Conservation (phyloP, 2,113 vertebrate genomes). For the Leucopsar rothschildi region DNA sequence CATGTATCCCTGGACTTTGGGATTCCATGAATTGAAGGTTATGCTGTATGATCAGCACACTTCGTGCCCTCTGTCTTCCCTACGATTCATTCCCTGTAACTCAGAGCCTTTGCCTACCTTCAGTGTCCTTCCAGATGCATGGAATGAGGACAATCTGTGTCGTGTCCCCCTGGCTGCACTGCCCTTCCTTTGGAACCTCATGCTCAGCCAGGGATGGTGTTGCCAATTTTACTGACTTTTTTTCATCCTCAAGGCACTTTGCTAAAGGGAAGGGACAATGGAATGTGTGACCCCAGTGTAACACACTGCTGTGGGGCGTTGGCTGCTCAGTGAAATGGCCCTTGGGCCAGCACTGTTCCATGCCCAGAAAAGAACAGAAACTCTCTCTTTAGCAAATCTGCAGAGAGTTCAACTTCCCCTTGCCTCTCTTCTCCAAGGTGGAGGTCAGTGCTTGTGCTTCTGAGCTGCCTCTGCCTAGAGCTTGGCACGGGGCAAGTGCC, state of each 20-base stretch:
- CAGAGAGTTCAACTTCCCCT: background rate
- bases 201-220: background rate
- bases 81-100: rapidly evolving
- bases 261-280: background rate
- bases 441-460: background rate
- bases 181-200: background rate
- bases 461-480: background rate
- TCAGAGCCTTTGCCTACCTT: background rate
- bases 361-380: background rate
- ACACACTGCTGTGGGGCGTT: background rate
- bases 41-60: rapidly evolving
- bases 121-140: background rate
- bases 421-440: background rate
- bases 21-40: background rate
- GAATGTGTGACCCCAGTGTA: background rate
- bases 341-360: background rate
- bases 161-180: background rate
- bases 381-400: background rate
- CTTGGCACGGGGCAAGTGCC: background rate
- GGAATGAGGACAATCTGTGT: rapidly evolving
- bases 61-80: background rate
- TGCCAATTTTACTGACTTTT: background rate
- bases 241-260: background rate
- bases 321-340: background rate
- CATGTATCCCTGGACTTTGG: background rate